Evolutionary conservation across 2,888 invertebrate genomes (phyloP).

Genomic region (Neocrepidodera transversa): DNA sequence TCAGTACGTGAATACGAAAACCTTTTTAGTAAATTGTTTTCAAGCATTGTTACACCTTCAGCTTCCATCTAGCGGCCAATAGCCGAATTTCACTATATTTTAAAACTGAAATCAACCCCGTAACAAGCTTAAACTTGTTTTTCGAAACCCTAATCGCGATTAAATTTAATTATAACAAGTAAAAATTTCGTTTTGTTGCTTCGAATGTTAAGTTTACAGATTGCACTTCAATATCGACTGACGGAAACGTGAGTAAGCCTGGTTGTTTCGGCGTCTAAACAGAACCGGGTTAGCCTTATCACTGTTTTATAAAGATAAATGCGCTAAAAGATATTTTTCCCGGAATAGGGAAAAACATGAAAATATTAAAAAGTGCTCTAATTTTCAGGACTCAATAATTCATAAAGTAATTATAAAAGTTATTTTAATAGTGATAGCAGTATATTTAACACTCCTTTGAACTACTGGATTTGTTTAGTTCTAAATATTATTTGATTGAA

Average conservation of each 20-base stretch:
- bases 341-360: too few species aligned
- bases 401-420: too few species aligned
- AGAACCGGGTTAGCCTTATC: conserved; percentile 23
- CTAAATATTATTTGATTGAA: too few species aligned
- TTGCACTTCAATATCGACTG: conserved; percentile 25
- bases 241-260: conserved; percentile 27
- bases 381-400: too few species aligned
- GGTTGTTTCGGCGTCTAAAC: conserved; percentile 21
- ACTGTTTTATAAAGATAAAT: conserved; percentile 3
- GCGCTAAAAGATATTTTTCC: neutral
- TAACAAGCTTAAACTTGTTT: neutral
- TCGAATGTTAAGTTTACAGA: neutral
- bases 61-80: conserved; percentile 27
- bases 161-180: neutral
- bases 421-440: too few species aligned
- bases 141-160: conserved; percentile 2
- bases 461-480: too few species aligned
- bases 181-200: conserved; percentile 1
- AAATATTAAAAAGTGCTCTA: too few species aligned
- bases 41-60: neutral
- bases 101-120: neutral
- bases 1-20: conserved; percentile 4
- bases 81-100: conserved; percentile 9
- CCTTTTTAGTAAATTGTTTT: neutral
- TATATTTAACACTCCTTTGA: too few species aligned